Evolutionary conservation across 2,797 vertebrate species (phyloP), one percentile per base, ranked within the genome.

Genomic region (Petrocephalus schoutedeni): DNA sequence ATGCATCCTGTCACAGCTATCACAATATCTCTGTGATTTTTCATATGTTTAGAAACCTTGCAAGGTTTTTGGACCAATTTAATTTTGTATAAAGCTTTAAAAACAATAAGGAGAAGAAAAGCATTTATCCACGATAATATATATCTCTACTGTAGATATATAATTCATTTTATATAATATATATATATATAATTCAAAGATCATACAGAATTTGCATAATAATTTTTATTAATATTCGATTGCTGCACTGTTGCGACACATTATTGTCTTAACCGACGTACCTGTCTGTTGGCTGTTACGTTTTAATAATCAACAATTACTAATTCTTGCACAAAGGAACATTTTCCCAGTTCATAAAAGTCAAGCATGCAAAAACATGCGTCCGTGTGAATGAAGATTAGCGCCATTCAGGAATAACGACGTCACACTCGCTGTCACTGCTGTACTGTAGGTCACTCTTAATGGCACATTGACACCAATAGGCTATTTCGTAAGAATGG

Each of bases 211-310:
- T 95, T 94, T 94, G 95, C 93, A 93, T 93, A 93, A 95, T 95
- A 96, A 96, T 96, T 96, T 95, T 93, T 45, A 95, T 95, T 92
- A 94, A 95, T 95, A 95, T 96, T 96, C 95, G 93, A 96, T 96
- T 91, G 91, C 89, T 12, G 92, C 93, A 93, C 94, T 94, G 95
- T 94, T 91, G 89, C 86, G 88, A 54, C 85, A 91, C 94, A 93
- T 95, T 92, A 92, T 93, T 93, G 92, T 91, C 92, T 95, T 84
- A 83, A 41, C 83, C 59, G 83, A 59, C 41, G 58, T 85, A 94
- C 92, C 94, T 95, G 95, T 95, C 87, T 85, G 51, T 86, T 49
- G 90, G 71, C 83, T 86, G 51, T 16, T 86, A 53, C 12, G 53
- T 88, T 83, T 67, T 67, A 85, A 58, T 86, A 84, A 57, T 58